Evolutionary conservation across 2,888 invertebrate species (phyloP).

Genomic region (Colostygia pectinataria): DNA sequence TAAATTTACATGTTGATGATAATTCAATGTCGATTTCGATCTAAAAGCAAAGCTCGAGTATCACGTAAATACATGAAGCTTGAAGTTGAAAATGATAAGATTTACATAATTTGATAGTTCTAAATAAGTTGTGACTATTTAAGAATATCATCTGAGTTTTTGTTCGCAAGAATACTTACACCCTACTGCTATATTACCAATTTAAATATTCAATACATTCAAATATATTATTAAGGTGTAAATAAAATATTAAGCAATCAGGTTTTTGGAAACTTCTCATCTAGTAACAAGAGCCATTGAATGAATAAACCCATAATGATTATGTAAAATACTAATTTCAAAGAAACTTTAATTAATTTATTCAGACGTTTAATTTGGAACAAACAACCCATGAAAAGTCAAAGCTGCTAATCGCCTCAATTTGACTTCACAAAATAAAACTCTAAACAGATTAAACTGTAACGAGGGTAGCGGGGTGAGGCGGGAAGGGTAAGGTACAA

Average conservation of each 20-base stretch:
- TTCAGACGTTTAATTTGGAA: conserved; percentile 8
- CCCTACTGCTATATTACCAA: conserved; percentile 15
- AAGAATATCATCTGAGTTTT: conserved; percentile 27
- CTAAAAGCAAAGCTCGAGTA: conserved; percentile 32
- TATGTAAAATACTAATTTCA: conserved; percentile 2
- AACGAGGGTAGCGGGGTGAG: conserved; percentile 56
- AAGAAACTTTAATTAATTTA: conserved; percentile 24
- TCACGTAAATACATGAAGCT: conserved; percentile 37
- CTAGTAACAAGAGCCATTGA: not conserved
- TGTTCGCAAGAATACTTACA: conserved; percentile 21
- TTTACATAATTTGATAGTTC: conserved; percentile 34
- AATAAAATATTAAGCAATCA: conserved; percentile 19
- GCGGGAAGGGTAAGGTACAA: conserved; percentile 52
- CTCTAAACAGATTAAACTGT: conserved; percentile 79
- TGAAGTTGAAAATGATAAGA: conserved; percentile 34
- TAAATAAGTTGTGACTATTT: conserved; percentile 32
- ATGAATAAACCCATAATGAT: not conserved
- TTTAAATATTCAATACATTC: conserved; percentile 22
- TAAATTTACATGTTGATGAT: conserved; percentile 49
- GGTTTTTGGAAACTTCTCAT: not conserved
- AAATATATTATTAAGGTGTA: conserved; percentile 16
- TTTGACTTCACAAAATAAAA: conserved; percentile 77
- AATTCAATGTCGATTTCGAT: conserved; percentile 41
- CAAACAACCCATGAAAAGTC: conserved; percentile 48
- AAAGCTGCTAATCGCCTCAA: conserved; percentile 68